Conservation (phyloP, 1,140 invertebrate genomes). For the Pogonognathellus flavescens region DNA sequence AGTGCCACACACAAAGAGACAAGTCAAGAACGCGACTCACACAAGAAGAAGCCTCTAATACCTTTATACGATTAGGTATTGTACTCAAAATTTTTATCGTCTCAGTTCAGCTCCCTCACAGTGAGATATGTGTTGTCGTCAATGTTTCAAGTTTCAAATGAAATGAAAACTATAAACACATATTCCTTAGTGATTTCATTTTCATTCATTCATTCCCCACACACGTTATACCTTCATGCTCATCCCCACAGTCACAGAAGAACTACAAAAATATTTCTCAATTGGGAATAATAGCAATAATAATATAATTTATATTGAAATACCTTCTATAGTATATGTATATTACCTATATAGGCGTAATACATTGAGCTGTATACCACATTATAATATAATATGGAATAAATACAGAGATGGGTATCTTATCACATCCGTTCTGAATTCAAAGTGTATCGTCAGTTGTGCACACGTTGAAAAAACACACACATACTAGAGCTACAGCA, state of each 20-base stretch:
- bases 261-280: slow-evolving; percentile 22
- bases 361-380: no score
- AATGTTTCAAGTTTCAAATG: neutral
- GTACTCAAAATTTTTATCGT: slow-evolving; percentile 12
- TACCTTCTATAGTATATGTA: no score
- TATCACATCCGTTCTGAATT: slow-evolving; percentile 47
- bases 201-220: slow-evolving; percentile 9
- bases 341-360: no score
- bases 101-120: neutral
- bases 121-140: neutral
- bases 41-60: no score
- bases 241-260: neutral
- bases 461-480: slow-evolving; percentile 9
- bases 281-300: slow-evolving; percentile 5
- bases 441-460: slow-evolving; percentile 13
- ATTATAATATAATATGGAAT: no score
- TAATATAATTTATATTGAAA: neutral
- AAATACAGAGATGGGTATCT: slow-evolving; percentile 29
- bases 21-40: slow-evolving; percentile 20
- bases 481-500: no score
- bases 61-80: no score
- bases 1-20: neutral
- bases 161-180: slow-evolving; percentile 17
- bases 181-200: slow-evolving; percentile 8
- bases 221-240: neutral